These are phyloP conservation scores for Heliornis fulica DNA, from an alignment of 2,113 vertebrate genomes.

Conservation along the genomic window DNA sequence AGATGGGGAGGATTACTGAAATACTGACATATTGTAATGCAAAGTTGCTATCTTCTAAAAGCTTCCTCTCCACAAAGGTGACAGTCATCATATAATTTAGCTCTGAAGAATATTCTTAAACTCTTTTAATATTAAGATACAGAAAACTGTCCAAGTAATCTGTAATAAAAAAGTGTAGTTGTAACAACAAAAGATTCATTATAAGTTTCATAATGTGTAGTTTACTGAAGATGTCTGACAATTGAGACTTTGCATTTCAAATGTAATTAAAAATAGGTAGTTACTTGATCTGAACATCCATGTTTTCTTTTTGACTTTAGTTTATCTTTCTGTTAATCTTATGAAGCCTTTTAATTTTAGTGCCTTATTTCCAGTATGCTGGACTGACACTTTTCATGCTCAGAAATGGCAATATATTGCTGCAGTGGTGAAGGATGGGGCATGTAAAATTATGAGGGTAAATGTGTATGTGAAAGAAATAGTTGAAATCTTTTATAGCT, in stretches of 20 bases:
- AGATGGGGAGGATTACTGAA: no score
- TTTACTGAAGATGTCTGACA: neutral
- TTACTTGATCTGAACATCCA: neutral
- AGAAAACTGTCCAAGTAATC: no score
- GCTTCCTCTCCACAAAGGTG: no score
- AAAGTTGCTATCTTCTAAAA: no score
- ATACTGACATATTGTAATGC: no score
- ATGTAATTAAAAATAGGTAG: neutral
- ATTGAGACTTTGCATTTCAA: neutral
- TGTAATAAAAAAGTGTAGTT: no score
- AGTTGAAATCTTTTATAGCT: neutral
- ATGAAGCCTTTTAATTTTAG: neutral
- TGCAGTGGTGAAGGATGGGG: neutral
- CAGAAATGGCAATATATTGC: neutral
- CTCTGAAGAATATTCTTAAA: no score
- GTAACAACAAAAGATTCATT: no score
- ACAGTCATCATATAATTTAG: no score
- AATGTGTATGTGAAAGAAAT: neutral
- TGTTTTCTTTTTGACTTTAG: neutral
- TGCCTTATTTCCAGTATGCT: neutral
- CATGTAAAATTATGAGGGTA: neutral
- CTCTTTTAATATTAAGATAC: no score
- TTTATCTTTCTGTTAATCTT: neutral
- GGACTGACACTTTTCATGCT: neutral
- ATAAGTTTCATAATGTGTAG: no score